phyloP scores from a whole-genome alignment of 2,113 vertebrate genomes.

The Carettochelys insculpta region DNA sequence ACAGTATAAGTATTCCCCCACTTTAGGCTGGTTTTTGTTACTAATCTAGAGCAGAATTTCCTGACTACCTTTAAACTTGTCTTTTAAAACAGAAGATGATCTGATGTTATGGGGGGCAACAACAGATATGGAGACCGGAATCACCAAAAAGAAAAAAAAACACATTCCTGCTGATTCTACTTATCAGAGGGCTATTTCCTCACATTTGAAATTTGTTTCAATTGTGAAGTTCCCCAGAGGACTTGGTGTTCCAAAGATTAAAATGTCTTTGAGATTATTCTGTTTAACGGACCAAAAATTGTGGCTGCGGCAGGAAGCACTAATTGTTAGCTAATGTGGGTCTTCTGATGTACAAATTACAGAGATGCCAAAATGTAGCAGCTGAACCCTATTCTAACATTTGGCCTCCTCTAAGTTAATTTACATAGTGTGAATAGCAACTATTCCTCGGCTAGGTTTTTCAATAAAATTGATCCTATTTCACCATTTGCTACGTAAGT shows the following conservation, averaged over 20 bases:
- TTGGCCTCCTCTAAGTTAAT: neutral
- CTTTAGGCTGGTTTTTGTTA: neutral
- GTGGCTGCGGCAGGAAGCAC: neutral
- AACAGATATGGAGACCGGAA: too few relatives aligned
- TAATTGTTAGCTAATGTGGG: neutral
- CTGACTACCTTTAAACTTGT: neutral
- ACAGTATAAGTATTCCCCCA: neutral
- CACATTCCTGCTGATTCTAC: too few relatives aligned
- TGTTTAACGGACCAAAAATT: neutral
- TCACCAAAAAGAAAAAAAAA: too few relatives aligned
- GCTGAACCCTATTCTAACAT: neutral
- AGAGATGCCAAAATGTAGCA: neutral
- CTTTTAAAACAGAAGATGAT: neutral
- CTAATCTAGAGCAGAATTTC: neutral
- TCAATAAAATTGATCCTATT: neutral
- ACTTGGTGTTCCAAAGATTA: neutral
- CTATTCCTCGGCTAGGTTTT: neutral
- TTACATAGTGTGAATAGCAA: neutral
- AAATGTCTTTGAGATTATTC: neutral
- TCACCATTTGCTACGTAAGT: neutral
- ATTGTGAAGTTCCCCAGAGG: neutral
- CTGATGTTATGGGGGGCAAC: neutral
- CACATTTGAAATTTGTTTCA: neutral
- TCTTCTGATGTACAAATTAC: neutral
- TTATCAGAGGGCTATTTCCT: neutral